Base-by-base conservation (phyloP, 2,888 invertebrate species). In the Phyllotreta cruciferae region DNA sequence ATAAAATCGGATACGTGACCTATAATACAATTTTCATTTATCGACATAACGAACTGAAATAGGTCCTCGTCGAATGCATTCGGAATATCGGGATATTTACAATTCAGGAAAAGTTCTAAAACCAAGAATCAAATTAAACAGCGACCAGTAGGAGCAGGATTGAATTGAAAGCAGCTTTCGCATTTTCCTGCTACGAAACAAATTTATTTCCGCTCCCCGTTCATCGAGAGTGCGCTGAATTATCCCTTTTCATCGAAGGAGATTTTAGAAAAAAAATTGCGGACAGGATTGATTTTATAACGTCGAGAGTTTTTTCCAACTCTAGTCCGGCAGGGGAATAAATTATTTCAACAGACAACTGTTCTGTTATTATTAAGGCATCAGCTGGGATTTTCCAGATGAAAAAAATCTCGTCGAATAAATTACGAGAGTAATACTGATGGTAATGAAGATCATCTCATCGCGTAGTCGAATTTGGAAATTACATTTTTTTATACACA, bases 51-150 rank as follows among this genome's bases (percentile, higher is more conserved):
- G 37, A 53, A 62, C 64, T 66, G 58, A 61, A 62, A 63, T 62
- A 11, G 42, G 63, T 49, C 10, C 39, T 58, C 52, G 39, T 47
- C 58, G 60, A 66, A 63, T 60, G 60, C 62, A 58, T 57, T 56
- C 54, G 44, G 42, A 56, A 63, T 66, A 66, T 64, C 58, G 24
- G 58, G 61, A 63, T 66, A 67, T 64, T 69, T 66, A 64, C 62
- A 57, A 66, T 68, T 66, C 66, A 11, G 53, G 49, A 64, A 68
- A 66, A 67, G 65, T 68, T 65, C 64, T 62, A 24, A 60, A 56
- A 62, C 53, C 54, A 44, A 50, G 60, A 66, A 66, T 66, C 60
- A 62, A 63, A 69, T 69, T 65, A 62, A 66, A 68, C 62, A 63
- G 60, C 63, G 44, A 56, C 62, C 52, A 60, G 63, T 35, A 52